Conservation (phyloP, 2,113 vertebrate genomes). For the Oceanodroma tethys region DNA sequence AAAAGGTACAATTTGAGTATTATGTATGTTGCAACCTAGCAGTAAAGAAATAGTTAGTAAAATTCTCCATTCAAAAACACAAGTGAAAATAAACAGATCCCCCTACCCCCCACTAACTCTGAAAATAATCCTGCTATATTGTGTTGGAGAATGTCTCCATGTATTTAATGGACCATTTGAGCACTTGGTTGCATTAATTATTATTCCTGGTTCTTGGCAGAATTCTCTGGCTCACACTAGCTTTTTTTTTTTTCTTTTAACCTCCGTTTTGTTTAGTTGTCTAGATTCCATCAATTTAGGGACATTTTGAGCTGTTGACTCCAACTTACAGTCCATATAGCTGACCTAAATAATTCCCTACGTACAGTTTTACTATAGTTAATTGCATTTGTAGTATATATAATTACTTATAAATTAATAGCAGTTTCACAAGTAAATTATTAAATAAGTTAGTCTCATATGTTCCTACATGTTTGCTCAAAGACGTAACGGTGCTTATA, state of each 20-base stretch:
- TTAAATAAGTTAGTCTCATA: neutral
- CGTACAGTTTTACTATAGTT: neutral
- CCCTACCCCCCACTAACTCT: rapidly evolving
- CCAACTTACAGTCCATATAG: neutral
- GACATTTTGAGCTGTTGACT: neutral
- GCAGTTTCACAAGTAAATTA: neutral
- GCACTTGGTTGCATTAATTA: neutral
- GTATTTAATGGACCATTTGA: neutral
- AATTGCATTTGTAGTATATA: neutral
- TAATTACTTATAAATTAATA: neutral
- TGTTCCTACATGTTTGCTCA: neutral
- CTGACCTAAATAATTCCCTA: neutral
- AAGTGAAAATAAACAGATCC: neutral
- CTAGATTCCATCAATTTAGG: neutral
- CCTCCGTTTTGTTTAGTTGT: neutral
- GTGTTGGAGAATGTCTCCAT: neutral
- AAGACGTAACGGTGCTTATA: neutral
- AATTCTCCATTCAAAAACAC: neutral
- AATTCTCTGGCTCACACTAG: neutral
- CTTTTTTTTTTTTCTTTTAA: neutral
- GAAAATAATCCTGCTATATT: neutral
- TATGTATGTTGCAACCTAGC: neutral
- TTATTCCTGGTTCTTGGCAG: neutral
- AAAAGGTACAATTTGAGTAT: neutral
- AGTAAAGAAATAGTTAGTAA: neutral